These are phyloP conservation scores for Ips typographus DNA, from an alignment of 1,140 invertebrate genomes.

Conservation along the genomic window DNA sequence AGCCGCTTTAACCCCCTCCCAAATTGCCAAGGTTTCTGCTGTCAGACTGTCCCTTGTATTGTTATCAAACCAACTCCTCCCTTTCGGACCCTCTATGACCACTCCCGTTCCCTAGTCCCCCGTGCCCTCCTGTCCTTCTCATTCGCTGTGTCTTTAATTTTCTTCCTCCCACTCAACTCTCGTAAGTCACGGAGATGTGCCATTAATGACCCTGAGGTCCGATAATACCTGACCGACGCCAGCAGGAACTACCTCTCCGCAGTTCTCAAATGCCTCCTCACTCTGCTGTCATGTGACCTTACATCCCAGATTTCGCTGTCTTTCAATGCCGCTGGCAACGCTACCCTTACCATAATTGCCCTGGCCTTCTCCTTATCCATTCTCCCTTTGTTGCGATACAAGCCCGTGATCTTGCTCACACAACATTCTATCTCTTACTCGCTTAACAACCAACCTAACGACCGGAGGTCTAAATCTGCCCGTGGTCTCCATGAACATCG, in stretches of 20 bases:
- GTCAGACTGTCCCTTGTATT: too few species aligned
- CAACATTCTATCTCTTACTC: not conserved
- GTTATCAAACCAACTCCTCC: too few species aligned
- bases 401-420: not conserved
- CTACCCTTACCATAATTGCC: not conserved
- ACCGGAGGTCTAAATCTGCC: slow-evolving; percentile 27
- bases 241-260: not conserved
- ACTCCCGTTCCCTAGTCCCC: too few species aligned
- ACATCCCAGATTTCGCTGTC: not conserved
- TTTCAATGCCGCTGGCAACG: not conserved
- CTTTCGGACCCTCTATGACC: too few species aligned
- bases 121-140: too few species aligned
- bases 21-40: too few species aligned
- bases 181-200: not conserved
- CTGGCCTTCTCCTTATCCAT: not conserved
- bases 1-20: too few species aligned
- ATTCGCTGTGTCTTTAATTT: too few species aligned
- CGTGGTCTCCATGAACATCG: slow-evolving; percentile 25
- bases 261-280: not conserved
- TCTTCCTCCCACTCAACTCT: too few species aligned
- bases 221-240: not conserved
- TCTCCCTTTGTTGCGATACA: not conserved
- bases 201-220: not conserved
- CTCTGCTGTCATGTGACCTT: not conserved
- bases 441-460: slow-evolving; percentile 12